Evolutionary conservation across 2,888 invertebrate species (phyloP).

Genomic region (Petrophora chlorosata): DNA sequence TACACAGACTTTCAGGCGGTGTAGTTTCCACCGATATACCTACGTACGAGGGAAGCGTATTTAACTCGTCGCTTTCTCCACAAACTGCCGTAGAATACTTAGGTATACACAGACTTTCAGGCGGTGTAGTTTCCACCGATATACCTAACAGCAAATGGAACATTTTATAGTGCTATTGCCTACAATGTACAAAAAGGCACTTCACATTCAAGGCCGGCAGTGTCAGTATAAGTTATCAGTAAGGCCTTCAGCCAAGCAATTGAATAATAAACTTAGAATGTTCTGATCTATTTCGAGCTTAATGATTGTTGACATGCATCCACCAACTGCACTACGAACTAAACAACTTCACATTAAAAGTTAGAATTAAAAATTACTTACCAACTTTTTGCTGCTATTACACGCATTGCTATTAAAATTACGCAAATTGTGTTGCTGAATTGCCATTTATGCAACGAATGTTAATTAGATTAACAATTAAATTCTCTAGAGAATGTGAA

Average conservation of each 20-base stretch:
- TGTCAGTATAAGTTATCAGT: constrained; percentile 10
- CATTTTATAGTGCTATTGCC: no score
- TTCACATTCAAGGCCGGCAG: constrained; percentile 5
- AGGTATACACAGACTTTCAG: no score
- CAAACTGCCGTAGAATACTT: no score
- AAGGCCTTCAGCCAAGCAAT: constrained; percentile 24
- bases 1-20: no score
- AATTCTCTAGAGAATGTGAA: constrained; percentile 18
- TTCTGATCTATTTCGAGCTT: constrained; percentile 25
- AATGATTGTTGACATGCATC: constrained; percentile 34
- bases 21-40: no score
- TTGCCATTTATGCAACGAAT: constrained; percentile 5
- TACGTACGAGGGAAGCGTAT: no score
- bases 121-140: no score
- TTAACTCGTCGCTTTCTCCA: no score
- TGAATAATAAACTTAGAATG: constrained; percentile 24
- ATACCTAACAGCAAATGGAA: no score
- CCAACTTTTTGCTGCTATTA: no score
- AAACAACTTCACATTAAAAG: not conserved
- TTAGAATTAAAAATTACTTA: not conserved
- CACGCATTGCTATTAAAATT: constrained; percentile 1
- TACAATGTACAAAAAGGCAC: not conserved
- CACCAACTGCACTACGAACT: not conserved
- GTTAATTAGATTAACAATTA: constrained; percentile 19
- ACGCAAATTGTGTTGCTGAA: constrained; percentile 12